Evolutionary conservation across 1,140 invertebrate genomes (phyloP).

Genomic region (Ceratitis capitata): DNA sequence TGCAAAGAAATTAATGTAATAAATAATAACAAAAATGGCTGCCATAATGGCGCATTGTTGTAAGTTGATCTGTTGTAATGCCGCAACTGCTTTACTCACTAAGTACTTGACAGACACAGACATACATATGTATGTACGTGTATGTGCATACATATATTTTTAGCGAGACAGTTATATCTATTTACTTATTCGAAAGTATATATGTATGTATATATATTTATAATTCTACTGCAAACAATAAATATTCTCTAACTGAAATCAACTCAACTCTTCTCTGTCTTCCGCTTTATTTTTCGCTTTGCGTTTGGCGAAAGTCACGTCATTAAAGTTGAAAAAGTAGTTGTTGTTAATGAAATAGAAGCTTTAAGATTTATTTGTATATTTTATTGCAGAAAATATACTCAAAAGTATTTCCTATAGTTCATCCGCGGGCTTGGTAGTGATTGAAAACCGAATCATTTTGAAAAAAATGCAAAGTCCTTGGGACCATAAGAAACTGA

Average conservation of each 20-base stretch:
- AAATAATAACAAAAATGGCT: conserved; percentile 36
- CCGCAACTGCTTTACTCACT: neutral
- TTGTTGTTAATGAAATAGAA: too few relatives aligned
- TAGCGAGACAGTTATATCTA: neutral
- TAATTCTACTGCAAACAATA: neutral
- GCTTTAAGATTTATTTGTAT: neutral
- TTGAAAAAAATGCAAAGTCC: too few relatives aligned
- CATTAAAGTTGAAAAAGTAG: neutral
- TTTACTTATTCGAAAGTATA: neutral
- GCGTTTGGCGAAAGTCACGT: neutral
- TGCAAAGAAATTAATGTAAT: conserved; percentile 13
- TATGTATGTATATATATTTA: neutral
- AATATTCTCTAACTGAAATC: too few relatives aligned
- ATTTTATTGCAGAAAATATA: too few relatives aligned
- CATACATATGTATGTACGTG: neutral
- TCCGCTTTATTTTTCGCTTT: neutral
- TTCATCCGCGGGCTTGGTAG: too few relatives aligned
- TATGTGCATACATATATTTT: neutral
- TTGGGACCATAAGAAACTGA: too few relatives aligned
- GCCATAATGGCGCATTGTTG: conserved; percentile 14
- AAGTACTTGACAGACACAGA: neutral
- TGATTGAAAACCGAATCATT: too few relatives aligned
- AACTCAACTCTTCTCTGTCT: neutral
- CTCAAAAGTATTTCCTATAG: too few relatives aligned
- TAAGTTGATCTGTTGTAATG: neutral